phyloP scores from a whole-genome alignment of 2,113 vertebrate species.

The Bubo scandiacus region DNA sequence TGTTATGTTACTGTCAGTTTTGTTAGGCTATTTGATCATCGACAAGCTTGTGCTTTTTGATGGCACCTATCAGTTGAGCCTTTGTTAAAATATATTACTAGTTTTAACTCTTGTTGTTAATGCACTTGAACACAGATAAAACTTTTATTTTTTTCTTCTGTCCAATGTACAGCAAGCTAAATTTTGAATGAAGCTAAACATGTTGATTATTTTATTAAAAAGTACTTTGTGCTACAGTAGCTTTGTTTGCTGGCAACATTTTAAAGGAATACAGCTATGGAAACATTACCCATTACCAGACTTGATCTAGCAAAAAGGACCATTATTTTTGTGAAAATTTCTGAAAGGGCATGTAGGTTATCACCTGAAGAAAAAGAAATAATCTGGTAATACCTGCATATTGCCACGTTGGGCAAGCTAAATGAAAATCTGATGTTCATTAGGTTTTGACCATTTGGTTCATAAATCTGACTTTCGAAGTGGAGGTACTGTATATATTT shows the following conservation, averaged over 20 bases:
- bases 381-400: background rate
- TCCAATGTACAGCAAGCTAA: background rate
- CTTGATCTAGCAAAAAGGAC: background rate
- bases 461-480: background rate
- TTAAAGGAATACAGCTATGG: background rate
- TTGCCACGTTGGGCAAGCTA: background rate
- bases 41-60: background rate
- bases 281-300: background rate
- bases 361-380: background rate
- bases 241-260: slow-evolving; percentile 1
- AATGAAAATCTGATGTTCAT: background rate
- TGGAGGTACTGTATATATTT: background rate
- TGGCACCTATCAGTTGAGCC: background rate
- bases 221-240: background rate
- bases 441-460: background rate
- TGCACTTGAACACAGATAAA: background rate
- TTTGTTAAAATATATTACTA: background rate
- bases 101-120: background rate
- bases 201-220: background rate
- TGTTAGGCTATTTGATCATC: background rate
- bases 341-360: background rate
- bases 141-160: slow-evolving; percentile 1
- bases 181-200: slow-evolving; percentile 23
- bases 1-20: background rate
- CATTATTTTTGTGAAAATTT: background rate